Evolutionary conservation across 1,140 invertebrate species (phyloP).

Genomic region (Drosophila pseudoobscura): DNA sequence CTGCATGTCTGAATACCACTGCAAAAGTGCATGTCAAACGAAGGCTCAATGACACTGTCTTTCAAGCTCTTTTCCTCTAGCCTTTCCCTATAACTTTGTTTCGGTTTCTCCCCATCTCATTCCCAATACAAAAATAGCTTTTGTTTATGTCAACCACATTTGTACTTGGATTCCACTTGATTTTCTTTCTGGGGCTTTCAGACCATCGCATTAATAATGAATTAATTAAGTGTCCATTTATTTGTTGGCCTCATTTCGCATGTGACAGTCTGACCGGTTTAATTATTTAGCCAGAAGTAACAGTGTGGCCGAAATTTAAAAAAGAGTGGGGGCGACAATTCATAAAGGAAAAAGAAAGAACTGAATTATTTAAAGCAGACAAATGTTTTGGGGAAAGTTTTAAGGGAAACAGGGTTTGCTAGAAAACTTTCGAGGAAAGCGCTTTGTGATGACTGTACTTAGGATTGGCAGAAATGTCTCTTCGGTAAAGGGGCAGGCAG

Average conservation of each 20-base stretch:
- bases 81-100: not conserved
- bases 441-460: too few relatives aligned
- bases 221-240: conserved; percentile 35
- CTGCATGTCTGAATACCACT: conserved; percentile 19
- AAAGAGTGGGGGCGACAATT: too few relatives aligned
- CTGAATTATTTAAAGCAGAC: too few relatives aligned
- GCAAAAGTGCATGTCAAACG: conserved; percentile 53
- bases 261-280: conserved; percentile 18
- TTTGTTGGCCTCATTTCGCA: conserved; percentile 23
- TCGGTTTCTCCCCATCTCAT: not conserved
- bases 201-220: conserved; percentile 3
- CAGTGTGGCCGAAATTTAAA: too few relatives aligned
- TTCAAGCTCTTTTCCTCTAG: not conserved
- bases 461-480: too few relatives aligned
- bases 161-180: conserved; percentile 7
- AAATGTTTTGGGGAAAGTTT: too few relatives aligned
- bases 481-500: too few relatives aligned
- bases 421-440: too few relatives aligned
- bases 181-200: conserved; percentile 2
- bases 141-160: conserved; percentile 2
- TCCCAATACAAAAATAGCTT: not conserved
- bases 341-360: too few relatives aligned
- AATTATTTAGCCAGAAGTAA: not conserved
- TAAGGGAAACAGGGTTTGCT: too few relatives aligned
- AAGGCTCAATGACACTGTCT: conserved; percentile 31